Percentiles rank a stretch among this genome's conserved stretches.
Evolutionary conservation across 1,140 invertebrate species (phyloP).

Genomic region (Tetramorium alpestre): DNA sequence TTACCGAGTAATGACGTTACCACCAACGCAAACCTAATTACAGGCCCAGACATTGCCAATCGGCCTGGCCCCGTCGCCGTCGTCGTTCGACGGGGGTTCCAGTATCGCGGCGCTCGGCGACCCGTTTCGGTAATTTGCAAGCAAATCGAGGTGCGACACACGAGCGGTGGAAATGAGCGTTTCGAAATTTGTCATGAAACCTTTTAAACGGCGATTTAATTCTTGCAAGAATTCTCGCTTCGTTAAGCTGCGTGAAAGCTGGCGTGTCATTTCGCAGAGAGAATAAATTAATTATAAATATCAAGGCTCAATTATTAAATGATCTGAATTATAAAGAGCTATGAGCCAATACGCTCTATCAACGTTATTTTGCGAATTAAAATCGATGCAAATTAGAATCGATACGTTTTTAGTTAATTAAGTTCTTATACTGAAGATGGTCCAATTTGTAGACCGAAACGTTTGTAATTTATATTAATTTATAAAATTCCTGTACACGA

Average conservation of each 20-base stretch:
- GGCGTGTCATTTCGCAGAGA: not conserved
- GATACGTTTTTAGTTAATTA: too few relatives aligned
- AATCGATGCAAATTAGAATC: too few relatives aligned
- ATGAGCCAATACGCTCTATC: too few relatives aligned
- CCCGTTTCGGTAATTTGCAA: conserved; percentile 46
- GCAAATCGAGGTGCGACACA: not conserved
- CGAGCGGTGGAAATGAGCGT: not conserved
- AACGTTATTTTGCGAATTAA: too few relatives aligned
- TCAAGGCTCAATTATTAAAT: too few relatives aligned
- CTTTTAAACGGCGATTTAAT: not conserved
- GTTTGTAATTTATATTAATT: too few relatives aligned
- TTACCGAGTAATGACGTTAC: conserved; percentile 77
- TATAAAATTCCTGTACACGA: too few relatives aligned
- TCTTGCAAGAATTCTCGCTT: not conserved
- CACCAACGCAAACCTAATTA: conserved; percentile 78
- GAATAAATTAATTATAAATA: not conserved
- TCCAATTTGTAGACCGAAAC: too few relatives aligned
- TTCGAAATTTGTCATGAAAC: not conserved
- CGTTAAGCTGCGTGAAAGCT: not conserved
- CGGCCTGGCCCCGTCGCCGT: conserved; percentile 47
- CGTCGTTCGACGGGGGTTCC: conserved; percentile 24
- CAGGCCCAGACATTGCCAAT: conserved; percentile 78
- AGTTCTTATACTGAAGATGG: too few relatives aligned
- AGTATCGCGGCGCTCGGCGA: conserved; percentile 14
- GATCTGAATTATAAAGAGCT: too few relatives aligned